Evolutionary conservation across 2,113 vertebrate species (phyloP).

Genomic region (Trichomycterus rosablanca): DNA sequence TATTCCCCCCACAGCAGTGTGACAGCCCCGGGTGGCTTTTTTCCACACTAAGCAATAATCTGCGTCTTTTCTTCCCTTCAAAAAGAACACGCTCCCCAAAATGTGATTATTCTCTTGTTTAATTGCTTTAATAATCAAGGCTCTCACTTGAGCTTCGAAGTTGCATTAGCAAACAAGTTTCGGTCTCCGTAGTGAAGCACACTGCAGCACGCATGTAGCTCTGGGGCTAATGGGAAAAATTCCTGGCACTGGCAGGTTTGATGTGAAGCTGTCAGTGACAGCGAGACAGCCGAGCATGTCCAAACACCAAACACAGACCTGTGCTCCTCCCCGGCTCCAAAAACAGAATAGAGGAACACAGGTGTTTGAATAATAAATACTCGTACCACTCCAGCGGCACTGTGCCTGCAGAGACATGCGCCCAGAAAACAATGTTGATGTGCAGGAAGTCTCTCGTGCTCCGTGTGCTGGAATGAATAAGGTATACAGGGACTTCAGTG

Average conservation of each 20-base stretch:
- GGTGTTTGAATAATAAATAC: conserved; percentile 78
- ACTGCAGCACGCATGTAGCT: conserved; percentile 51
- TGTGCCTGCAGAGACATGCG: conserved; percentile 54
- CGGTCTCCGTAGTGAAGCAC: conserved; percentile 25
- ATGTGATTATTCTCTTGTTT: conserved; percentile 32
- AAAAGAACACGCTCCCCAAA: conserved; percentile 28
- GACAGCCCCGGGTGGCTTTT: too few relatives aligned
- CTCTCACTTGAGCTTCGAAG: conserved; percentile 14
- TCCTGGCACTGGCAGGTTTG: conserved; percentile 54
- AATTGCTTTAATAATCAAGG: conserved; percentile 44
- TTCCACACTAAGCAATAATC: conserved; percentile 33
- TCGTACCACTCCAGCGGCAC: conserved; percentile 62
- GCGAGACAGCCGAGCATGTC: conserved; percentile 65
- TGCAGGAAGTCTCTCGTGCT: conserved; percentile 45
- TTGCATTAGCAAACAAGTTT: conserved; percentile 39
- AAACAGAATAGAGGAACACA: conserved; percentile 61
- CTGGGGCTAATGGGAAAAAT: conserved; percentile 47
- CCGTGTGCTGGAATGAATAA: conserved; percentile 45
- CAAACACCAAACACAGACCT: conserved; percentile 64
- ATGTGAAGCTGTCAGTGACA: conserved; percentile 70
- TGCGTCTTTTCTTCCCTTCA: conserved; percentile 14
- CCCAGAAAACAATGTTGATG: conserved; percentile 76
- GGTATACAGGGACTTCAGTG: conserved; percentile 43
- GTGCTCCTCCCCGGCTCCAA: conserved; percentile 53
- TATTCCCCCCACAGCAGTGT: too few relatives aligned